A percentile compares a stretch with the other conserved stretches of the same genome.
Conservation (phyloP, 1,140 invertebrate genomes). For the Zaprionus vittiger region DNA sequence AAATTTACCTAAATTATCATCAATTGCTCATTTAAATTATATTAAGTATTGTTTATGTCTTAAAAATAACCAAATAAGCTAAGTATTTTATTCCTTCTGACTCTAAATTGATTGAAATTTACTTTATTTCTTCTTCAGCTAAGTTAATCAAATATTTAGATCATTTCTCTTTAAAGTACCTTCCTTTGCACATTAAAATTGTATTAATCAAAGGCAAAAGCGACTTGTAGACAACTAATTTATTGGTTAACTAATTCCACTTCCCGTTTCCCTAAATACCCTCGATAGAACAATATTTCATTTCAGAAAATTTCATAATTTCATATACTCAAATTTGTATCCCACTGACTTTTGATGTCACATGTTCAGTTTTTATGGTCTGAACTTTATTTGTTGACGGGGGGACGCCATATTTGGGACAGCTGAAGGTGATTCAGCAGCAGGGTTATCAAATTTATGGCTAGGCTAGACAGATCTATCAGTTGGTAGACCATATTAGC, state of each 20-base stretch:
- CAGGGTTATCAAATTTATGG: slow-evolving; percentile 1
- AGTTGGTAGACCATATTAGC: neutral
- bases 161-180: neutral
- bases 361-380: slow-evolving; percentile 31
- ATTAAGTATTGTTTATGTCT: too few species aligned
- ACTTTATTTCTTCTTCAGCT: neutral
- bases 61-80: neutral
- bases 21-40: too few species aligned
- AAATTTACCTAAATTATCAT: too few species aligned
- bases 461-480: neutral
- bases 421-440: slow-evolving; percentile 22
- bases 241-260: slow-evolving; percentile 4
- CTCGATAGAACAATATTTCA: slow-evolving; percentile 19
- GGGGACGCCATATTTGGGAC: slow-evolving; percentile 28
- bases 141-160: neutral
- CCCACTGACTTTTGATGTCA: slow-evolving; percentile 43
- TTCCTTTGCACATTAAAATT: neutral
- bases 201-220: neutral
- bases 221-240: slow-evolving; percentile 4
- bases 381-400: neutral
- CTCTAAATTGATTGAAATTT: neutral
- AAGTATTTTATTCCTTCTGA: neutral
- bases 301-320: slow-evolving; percentile 16
- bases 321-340: slow-evolving; percentile 20
- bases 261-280: slow-evolving; percentile 8